A percentile compares a stretch with the other conserved stretches of the same genome.
Conservation (phyloP, 2,113 vertebrate genomes). For the Rhinichthys klamathensis region DNA sequence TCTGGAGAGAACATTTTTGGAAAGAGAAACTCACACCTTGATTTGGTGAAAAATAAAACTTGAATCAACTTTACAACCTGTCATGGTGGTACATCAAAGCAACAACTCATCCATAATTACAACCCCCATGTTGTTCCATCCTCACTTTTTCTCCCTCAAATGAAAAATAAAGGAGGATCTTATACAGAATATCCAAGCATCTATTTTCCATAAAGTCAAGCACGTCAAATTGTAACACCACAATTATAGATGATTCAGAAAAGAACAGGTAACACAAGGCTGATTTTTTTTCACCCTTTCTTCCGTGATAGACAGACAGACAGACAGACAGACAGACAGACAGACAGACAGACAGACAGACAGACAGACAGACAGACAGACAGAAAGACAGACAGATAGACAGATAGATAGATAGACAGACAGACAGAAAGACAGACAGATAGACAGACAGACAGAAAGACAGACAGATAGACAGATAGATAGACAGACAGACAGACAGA, state of each 20-base stretch:
- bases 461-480: too few species aligned
- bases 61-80: not conserved
- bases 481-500: too few species aligned
- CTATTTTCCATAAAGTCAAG: not conserved
- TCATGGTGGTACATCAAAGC: not conserved
- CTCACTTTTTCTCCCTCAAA: not conserved
- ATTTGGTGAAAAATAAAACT: not conserved
- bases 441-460: too few species aligned
- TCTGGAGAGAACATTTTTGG: constrained; percentile 36
- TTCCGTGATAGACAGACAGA: too few species aligned
- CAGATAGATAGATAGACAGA: too few species aligned
- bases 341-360: too few species aligned
- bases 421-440: too few species aligned
- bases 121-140: not conserved
- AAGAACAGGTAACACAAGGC: not conserved
- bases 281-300: not conserved
- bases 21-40: constrained; percentile 7
- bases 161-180: not conserved
- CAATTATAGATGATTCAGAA: not conserved
- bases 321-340: rapidly evolving
- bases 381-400: not conserved
- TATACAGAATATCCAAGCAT: not conserved
- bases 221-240: not conserved
- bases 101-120: not conserved
- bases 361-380: too few species aligned